These are phyloP conservation scores for Yponomeuta cagnagella DNA, from an alignment of 2,888 invertebrate species.

Conservation along the genomic window DNA sequence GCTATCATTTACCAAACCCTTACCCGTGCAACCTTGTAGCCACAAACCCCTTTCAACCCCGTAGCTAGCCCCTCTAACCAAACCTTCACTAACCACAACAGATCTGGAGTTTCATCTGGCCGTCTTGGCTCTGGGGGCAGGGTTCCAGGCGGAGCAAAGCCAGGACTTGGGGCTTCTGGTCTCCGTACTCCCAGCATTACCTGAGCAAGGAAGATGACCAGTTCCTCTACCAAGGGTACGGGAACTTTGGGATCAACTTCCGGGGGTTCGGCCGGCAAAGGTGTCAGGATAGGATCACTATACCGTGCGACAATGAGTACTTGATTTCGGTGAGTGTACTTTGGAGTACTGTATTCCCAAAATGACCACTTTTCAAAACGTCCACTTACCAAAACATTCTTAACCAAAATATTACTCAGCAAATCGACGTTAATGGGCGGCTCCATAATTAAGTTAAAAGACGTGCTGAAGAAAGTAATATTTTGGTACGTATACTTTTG, in stretches of 20 bases:
- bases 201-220: constrained; percentile 31
- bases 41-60: not conserved
- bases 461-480: too few relatives aligned
- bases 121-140: constrained; percentile 63
- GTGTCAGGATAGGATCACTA: constrained; percentile 84
- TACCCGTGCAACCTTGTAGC: too few relatives aligned
- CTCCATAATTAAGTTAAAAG: too few relatives aligned
- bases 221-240: constrained; percentile 56
- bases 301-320: constrained; percentile 90
- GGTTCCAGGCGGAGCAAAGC: constrained; percentile 27
- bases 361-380: not conserved
- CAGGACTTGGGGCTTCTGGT: constrained; percentile 45
- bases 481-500: too few relatives aligned
- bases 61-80: constrained; percentile 34
- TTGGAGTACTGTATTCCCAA: not conserved
- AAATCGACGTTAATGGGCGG: too few relatives aligned
- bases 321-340: constrained; percentile 79
- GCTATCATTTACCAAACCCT: too few relatives aligned
- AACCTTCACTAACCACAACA: constrained; percentile 43
- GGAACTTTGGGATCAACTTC: constrained; percentile 49
- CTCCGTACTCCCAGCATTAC: constrained; percentile 63
- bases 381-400: not conserved
- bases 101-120: constrained; percentile 66
- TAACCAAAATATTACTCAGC: not conserved
- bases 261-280: constrained; percentile 53